phyloP scores from a whole-genome alignment of 2,888 invertebrate genomes.

The Eurois occulta region DNA sequence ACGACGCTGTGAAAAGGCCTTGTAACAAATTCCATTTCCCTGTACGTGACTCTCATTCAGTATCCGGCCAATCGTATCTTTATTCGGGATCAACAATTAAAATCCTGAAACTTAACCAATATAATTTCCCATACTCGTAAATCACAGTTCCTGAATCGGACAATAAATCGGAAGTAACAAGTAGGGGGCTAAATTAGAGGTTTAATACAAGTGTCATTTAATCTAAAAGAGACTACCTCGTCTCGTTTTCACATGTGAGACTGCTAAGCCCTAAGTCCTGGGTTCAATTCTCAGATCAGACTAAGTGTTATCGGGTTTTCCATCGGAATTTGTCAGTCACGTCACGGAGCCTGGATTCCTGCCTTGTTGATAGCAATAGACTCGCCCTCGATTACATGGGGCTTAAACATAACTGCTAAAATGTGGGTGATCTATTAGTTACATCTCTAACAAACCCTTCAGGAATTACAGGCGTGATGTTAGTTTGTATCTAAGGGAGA shows the following conservation, averaged over 20 bases:
- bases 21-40: conserved; percentile 60
- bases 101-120: conserved; percentile 67
- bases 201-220: conserved; percentile 53
- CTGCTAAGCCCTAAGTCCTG: background rate
- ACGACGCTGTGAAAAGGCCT: conserved; percentile 48
- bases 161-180: conserved; percentile 63
- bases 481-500: conserved; percentile 27
- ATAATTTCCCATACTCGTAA: conserved; percentile 68
- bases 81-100: conserved; percentile 66
- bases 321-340: background rate
- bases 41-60: conserved; percentile 57
- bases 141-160: conserved; percentile 56
- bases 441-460: background rate
- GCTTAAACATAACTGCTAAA: background rate
- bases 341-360: background rate
- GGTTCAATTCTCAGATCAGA: too few species aligned
- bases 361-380: background rate
- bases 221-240: background rate
- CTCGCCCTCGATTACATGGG: background rate
- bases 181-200: conserved; percentile 42
- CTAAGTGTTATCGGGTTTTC: background rate
- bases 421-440: too few species aligned
- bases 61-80: conserved; percentile 56
- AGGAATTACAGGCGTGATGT: background rate
- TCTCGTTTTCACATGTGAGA: background rate